Evolutionary conservation across 2,797 vertebrate genomes (phyloP), one percentile per base, ranked within the genome.

Genomic region (Vireo griseus): DNA sequence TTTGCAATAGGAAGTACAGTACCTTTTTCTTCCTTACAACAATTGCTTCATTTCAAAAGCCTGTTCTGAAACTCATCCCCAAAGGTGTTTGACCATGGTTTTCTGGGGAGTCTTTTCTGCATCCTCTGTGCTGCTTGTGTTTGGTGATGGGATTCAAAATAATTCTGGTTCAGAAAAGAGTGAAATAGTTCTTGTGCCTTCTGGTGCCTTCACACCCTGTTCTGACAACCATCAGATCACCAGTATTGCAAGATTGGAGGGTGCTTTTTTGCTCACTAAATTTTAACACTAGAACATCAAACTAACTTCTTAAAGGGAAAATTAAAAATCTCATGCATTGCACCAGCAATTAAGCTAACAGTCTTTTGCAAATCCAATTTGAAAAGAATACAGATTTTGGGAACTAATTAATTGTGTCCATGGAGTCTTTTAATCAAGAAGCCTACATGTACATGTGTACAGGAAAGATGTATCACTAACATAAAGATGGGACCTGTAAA

Each of bases 381-480:
- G 6, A 20, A 88, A 75, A 81, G 10, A 88, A 57, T 14, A 68
- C 0, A 14, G 6, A 51, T 61, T 58, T 72, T 65, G 74, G 35
- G 5, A 39, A 35, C 19, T 37, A 77, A 74, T 40, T 47, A 2
- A 42, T 35, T 35, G 9, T 26, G 7, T n/a, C 28, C 39, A 54
- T 40, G 21, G 9, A 44, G 47, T 19, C 4, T 72, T 83, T 86
- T 51, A 81, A 66, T 55, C 28, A 66, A 81, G 22, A 92, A 42
- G 7, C 7, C 1, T 2, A n/a, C 5, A 8, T 37, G 6, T 66
- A 55, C n/a, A 2, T 44, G 15, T 59, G 13, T 29, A 51, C 15
- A 9, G 48, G n/a, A 61, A 82, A 79, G 17, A 44, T 20, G 13
- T 37, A 84, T 52, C 16, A n/a, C 10, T 44, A 65, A 65, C 2